A percentile compares a stretch with the other conserved stretches of the same genome.
Evolutionary conservation across 1,140 invertebrate genomes (phyloP).

Genomic region (Yoshiicerus persimilis): DNA sequence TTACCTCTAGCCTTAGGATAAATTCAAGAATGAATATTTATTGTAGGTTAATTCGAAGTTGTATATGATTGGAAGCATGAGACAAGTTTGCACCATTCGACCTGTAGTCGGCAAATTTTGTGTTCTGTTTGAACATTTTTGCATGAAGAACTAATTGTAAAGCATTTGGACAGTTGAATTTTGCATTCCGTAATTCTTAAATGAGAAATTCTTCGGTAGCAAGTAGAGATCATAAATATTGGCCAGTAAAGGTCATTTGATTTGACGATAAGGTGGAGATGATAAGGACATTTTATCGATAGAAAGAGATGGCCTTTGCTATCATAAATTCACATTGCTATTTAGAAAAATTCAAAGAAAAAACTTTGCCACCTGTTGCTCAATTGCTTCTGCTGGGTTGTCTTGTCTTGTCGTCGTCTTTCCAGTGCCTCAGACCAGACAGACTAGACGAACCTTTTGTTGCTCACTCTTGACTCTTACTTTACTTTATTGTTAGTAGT

Average conservation of each 20-base stretch:
- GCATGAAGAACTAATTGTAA: background rate
- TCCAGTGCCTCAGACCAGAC: background rate
- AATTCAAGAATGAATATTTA: background rate
- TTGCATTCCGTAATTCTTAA: background rate
- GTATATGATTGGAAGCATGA: background rate
- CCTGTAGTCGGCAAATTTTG: background rate
- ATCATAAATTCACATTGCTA: constrained; percentile 21
- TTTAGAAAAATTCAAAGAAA: background rate
- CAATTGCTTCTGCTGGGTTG: background rate
- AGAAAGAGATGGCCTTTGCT: background rate
- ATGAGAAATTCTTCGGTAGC: constrained; percentile 5
- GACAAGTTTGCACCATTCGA: background rate
- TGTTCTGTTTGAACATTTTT: background rate
- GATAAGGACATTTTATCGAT: constrained; percentile 15
- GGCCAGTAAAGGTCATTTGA: background rate
- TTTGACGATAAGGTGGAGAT: constrained; percentile 3
- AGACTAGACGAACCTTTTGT: background rate
- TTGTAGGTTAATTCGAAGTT: background rate
- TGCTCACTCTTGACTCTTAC: background rate
- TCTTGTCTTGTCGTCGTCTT: background rate
- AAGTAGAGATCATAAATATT: background rate
- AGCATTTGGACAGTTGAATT: background rate
- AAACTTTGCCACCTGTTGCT: constrained; percentile 24
- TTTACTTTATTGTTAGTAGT: background rate
- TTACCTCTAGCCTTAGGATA: background rate